Evolutionary conservation across 1,140 invertebrate species (phyloP), one percentile per base, ranked within the genome.

Genomic region (Mactra quadrangularis): DNA sequence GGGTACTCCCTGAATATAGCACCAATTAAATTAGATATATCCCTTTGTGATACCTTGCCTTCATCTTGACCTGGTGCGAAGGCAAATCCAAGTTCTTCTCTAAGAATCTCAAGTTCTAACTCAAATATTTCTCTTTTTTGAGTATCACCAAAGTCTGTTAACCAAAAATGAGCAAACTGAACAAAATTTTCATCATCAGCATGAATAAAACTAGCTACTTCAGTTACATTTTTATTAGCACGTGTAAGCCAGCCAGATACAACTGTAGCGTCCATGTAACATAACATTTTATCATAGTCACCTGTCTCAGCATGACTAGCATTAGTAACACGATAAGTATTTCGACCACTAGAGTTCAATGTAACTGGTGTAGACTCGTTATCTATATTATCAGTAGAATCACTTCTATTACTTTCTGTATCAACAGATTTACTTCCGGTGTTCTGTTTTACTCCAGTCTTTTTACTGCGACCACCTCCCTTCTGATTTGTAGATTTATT

Each of bases 1-100:
- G 92, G 92, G 82, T 93, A 93, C 83, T 93, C 92, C 68, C 90
- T 83, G 64, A 91, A 91, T n/a, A 93, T 82, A 57, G 91, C 91
- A 57, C 79, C 77, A 57, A 91, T 82, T 19, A 93, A 82, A 52
- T 90, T 75, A 33, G 85, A 57, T 15, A 93, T 78, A 64, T 92
- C 91, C 33, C 82, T 74, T 4, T 89, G 82, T 35, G 82, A 77
- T 11, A 93, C 82, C 70, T 88, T 87, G 7, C 91, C 85, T 60
- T 83, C 85, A 15, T 92, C 87, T 57, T 84, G 84, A 3, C 92
- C 92, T 17, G 89, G 86, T 68, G 90, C 83, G 87, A 93, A 93
- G 7, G 91, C 92, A 68, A 92, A 86, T 3, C 77, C 82, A n/a
- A 93, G 57, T 77, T 93, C 89, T 66, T 93, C 91, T 9, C 89